phyloP scores from a whole-genome alignment of 2,797 vertebrate genomes.

The Microchirus variegatus region DNA sequence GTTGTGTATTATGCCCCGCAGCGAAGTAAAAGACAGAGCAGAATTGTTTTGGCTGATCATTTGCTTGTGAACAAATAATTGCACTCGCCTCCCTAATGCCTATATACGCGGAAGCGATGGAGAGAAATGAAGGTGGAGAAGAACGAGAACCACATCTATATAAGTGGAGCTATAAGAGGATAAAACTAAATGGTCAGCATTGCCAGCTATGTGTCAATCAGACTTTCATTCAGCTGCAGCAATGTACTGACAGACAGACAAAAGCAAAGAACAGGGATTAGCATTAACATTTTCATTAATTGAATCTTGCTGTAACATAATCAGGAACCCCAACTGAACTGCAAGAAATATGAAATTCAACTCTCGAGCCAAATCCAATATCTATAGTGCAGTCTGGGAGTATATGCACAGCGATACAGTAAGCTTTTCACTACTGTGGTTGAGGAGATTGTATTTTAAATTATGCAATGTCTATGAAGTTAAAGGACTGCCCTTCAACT shows the following conservation, averaged over 20 bases:
- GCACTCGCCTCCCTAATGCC: conserved; percentile 35
- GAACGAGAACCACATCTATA: conserved; percentile 16
- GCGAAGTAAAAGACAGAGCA: conserved; percentile 33
- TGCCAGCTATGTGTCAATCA: conserved; percentile 18
- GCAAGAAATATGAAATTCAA: conserved; percentile 8
- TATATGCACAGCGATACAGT: not conserved
- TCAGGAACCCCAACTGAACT: conserved; percentile 19
- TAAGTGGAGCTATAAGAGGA: conserved; percentile 38
- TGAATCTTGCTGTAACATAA: conserved; percentile 24
- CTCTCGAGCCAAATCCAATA: conserved; percentile 8
- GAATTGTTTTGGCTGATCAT: conserved; percentile 53
- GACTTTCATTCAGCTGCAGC: conserved; percentile 28
- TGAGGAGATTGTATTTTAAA: no score
- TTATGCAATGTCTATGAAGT: no score
- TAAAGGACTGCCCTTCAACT: no score
- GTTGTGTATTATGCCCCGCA: conserved; percentile 24
- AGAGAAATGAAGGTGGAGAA: not conserved
- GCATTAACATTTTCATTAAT: conserved; percentile 39
- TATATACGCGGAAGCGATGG: conserved; percentile 30
- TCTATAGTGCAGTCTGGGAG: conserved; percentile 7
- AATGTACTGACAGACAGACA: conserved; percentile 5
- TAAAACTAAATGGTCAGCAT: conserved; percentile 1
- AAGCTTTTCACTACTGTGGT: no score
- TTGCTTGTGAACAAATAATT: conserved; percentile 67
- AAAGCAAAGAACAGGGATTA: conserved; percentile 31